Conservation (phyloP, 2,113 vertebrate species). For the Bungarus multicinctus region DNA sequence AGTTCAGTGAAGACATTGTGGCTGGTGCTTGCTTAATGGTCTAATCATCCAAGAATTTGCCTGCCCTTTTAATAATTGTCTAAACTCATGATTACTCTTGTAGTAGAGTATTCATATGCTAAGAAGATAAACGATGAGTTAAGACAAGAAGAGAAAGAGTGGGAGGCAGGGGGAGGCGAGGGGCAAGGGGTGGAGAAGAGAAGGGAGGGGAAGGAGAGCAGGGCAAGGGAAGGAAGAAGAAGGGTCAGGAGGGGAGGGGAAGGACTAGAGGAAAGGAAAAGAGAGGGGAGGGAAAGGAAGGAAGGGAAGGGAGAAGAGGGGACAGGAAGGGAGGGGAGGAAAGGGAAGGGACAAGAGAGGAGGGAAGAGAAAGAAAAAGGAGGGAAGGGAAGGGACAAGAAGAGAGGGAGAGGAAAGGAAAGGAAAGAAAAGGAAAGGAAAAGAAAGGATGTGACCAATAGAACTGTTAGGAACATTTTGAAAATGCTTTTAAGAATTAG, state of each 20-base stretch:
- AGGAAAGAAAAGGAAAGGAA: too few relatives aligned
- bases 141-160: background rate
- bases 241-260: background rate
- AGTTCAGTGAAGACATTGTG: background rate
- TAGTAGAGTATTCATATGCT: background rate
- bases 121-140: background rate
- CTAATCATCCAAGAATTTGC: background rate
- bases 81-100: background rate
- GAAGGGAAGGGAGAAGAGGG: too few relatives aligned
- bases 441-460: background rate
- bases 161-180: background rate
- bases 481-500: background rate
- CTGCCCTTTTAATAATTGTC: background rate
- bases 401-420: too few relatives aligned
- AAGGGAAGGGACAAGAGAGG: too few relatives aligned
- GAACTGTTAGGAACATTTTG: background rate
- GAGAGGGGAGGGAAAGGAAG: background rate
- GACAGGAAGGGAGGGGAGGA: too few relatives aligned
- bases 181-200: too few relatives aligned
- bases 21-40: background rate
- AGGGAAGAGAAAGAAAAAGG: too few relatives aligned
- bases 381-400: too few relatives aligned
- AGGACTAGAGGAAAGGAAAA: background rate
- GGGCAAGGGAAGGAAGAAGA: too few relatives aligned
- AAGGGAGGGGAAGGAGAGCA: too few relatives aligned